Evolutionary conservation across 2,113 vertebrate genomes (phyloP).

Genomic region (Nanorana parkeri): DNA sequence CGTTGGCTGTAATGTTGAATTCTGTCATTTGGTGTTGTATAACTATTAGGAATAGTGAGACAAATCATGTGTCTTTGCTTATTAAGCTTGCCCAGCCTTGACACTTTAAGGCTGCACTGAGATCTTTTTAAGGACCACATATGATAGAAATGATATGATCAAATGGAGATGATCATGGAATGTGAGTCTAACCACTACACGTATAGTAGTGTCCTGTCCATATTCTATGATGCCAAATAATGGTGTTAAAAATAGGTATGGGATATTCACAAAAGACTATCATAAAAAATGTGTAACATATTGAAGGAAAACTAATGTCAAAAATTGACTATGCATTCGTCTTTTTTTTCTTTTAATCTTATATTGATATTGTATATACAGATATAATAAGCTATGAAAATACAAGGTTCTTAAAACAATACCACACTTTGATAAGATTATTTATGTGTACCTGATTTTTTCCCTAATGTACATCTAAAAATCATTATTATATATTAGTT

Average conservation of each 20-base stretch:
- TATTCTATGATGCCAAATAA: constrained; percentile 1
- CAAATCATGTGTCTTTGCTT: constrained; percentile 42
- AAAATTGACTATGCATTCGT: too few species aligned
- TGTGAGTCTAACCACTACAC: not conserved
- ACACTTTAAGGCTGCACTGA: constrained; percentile 23
- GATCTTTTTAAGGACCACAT: constrained; percentile 17
- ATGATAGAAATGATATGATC: constrained; percentile 28
- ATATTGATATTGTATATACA: too few species aligned
- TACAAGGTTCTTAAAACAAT: too few species aligned
- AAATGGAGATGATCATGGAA: not conserved
- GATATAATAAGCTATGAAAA: too few species aligned
- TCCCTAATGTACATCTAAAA: too few species aligned
- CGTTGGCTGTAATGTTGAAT: constrained; percentile 32
- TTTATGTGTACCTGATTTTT: too few species aligned
- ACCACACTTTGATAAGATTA: too few species aligned
- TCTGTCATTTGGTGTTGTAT: constrained; percentile 42
- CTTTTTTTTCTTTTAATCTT: too few species aligned
- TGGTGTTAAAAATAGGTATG: not conserved
- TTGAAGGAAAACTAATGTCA: too few species aligned
- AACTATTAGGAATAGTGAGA: constrained; percentile 27
- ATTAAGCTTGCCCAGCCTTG: constrained; percentile 37
- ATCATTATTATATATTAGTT: too few species aligned
- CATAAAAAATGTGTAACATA: not conserved
- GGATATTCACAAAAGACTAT: not conserved
- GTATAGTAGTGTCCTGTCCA: not conserved